Evolutionary conservation across 2,888 invertebrate genomes (phyloP), one percentile per base, ranked within the genome.

Genomic region (Amblyjoppa proteus): DNA sequence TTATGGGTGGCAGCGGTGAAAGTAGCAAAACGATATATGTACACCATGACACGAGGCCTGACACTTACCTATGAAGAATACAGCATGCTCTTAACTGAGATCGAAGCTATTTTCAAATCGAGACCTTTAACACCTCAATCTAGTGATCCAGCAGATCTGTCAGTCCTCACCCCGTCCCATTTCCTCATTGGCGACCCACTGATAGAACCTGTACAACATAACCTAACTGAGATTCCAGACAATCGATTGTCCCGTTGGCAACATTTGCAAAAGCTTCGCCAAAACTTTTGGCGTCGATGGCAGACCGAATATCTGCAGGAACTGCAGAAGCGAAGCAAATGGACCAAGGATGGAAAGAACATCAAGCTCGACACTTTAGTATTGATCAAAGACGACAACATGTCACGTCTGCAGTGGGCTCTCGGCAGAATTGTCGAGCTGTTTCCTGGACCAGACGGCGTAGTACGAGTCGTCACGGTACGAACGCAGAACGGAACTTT

Each of bases 341-440:
- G 87, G 87, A 76, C 53, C 13, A 53, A 11, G 0, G 56, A 64
- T 7, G 61, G 73, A 6, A 74, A 78, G 11, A 81, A 80, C 56
- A n/a, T 93, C 9, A 53, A 90, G 58, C 41, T 87, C 1, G 91
- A 90, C 6, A 84, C 88, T 2, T 13, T 93, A 34, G 92, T 93
- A 0, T 64, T 93, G 6, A 49, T 93, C 6, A 90, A 91, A 56
- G 91, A 92, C 34, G 90, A 92, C 58, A 86, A 89, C 38, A 56
- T 88, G 5, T 89, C 91, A 11, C 90, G 91, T 1, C 53, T 89
- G 9, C 83, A 89, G 41, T 93, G 93, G 92, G 69, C 76, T 20
- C 77, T 89, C 0, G 91, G 90, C 9, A 49, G 91, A 64, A 83
- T 92, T 2, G 25, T 86, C 0, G 64, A 89, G 6, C 64, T 91